A percentile compares a stretch with the other conserved stretches of the same genome.
Evolutionary conservation across 2,797 vertebrate species (phyloP).

Genomic region (Anableps anableps): DNA sequence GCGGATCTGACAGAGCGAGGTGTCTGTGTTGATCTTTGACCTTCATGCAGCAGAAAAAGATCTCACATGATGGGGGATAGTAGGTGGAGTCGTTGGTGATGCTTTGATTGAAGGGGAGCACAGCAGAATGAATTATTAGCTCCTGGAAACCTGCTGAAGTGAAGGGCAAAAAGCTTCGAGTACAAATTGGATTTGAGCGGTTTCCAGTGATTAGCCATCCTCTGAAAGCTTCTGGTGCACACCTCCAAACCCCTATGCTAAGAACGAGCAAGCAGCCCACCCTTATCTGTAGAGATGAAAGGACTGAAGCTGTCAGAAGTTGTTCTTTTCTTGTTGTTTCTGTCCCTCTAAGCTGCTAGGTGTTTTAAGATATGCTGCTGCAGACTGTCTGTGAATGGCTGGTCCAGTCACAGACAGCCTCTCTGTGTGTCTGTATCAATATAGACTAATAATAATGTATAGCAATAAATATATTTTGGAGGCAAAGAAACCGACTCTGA

Average conservation of each 20-base stretch:
- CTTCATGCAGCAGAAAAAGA: neutral
- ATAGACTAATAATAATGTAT: conserved; percentile 19
- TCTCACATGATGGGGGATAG: neutral
- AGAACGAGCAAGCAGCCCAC: neutral
- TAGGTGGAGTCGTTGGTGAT: neutral
- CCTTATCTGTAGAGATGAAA: conserved; percentile 15
- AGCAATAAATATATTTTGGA: neutral
- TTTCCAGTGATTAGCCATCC: conserved; percentile 16
- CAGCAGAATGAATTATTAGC: neutral
- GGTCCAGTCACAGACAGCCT: conserved; percentile 5
- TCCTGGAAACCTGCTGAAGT: conserved; percentile 10
- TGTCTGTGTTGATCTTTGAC: neutral
- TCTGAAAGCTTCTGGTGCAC: conserved; percentile 20
- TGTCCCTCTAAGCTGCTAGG: conserved; percentile 12
- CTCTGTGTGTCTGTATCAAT: neutral
- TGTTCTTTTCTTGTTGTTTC: neutral
- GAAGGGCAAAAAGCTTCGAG: conserved; percentile 9
- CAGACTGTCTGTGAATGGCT: conserved; percentile 43
- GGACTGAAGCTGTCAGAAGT: neutral
- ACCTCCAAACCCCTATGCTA: conserved; percentile 14
- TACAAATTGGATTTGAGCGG: conserved; percentile 16
- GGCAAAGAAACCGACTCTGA: neutral
- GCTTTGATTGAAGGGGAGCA: conserved; percentile 11
- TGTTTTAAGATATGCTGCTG: conserved; percentile 36
- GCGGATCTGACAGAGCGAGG: neutral